phyloP scores from a whole-genome alignment of 2,888 invertebrate species.

The Drosophila heteroneura region DNA sequence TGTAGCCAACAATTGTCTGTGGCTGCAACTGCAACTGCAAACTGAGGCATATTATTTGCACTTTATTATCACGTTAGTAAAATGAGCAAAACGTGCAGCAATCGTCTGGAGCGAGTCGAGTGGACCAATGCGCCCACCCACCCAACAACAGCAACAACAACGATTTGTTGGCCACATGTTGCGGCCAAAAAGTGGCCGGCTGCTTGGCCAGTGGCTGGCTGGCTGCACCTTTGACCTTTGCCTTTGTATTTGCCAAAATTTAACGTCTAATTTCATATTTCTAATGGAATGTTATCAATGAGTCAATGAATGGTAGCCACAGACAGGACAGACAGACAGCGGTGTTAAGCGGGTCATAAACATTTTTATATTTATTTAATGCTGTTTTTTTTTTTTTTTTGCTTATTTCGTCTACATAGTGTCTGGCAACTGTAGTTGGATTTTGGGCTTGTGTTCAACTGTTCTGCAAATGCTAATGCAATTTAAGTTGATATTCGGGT shows the following conservation, averaged over 20 bases:
- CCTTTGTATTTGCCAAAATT: constrained; percentile 49
- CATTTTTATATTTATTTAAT: constrained; percentile 34
- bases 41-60: constrained; percentile 85
- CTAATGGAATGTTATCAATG: constrained; percentile 55
- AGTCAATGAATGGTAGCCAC: constrained; percentile 9
- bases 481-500: constrained; percentile 28
- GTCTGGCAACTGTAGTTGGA: background rate
- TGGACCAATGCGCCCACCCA: constrained; percentile 47
- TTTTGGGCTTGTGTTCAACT: constrained; percentile 1
- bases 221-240: constrained; percentile 71
- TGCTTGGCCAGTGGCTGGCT: constrained; percentile 66
- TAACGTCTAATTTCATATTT: constrained; percentile 59
- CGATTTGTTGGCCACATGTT: constrained; percentile 52
- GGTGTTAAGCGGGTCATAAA: constrained; percentile 1
- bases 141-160: constrained; percentile 27
- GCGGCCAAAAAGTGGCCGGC: constrained; percentile 41
- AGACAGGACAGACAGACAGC: background rate
- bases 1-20: constrained; percentile 62
- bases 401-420: background rate
- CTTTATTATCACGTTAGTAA: constrained; percentile 85
- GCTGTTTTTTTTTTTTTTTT: background rate
- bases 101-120: constrained; percentile 31
- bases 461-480: constrained; percentile 21
- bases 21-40: constrained; percentile 55
- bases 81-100: constrained; percentile 82